Conservation (phyloP, 2,113 vertebrate genomes). For the Natator depressus region DNA sequence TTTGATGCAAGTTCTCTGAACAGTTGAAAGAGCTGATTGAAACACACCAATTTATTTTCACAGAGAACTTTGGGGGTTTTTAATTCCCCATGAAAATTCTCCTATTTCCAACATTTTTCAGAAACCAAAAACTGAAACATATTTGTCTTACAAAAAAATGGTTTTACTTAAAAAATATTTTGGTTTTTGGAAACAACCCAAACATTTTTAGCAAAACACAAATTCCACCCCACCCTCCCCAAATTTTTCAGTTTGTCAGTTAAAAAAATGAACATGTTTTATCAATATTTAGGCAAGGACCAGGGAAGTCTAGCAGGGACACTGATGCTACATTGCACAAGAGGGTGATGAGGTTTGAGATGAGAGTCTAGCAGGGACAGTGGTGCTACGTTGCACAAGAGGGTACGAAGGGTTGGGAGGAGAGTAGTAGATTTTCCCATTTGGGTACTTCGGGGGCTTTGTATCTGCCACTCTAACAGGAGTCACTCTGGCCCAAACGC, state of each 20-base stretch:
- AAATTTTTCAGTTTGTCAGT: no score
- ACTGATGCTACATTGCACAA: not conserved
- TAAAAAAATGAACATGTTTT: not conserved
- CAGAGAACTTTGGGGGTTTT: not conserved
- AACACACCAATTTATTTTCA: not conserved
- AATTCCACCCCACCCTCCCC: not conserved
- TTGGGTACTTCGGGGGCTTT: constrained; percentile 9
- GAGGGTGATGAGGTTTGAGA: not conserved
- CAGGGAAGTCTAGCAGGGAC: not conserved
- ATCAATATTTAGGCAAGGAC: not conserved
- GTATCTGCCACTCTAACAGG: not conserved
- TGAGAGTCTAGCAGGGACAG: not conserved
- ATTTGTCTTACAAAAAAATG: not conserved
- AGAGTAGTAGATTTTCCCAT: constrained; percentile 1
- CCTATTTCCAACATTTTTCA: not conserved
- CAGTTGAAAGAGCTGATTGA: not conserved
- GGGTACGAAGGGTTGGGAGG: not conserved
- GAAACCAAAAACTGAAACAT: not conserved
- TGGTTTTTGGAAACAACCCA: not conserved
- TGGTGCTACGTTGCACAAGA: not conserved
- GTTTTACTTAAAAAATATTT: not conserved
- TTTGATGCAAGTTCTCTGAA: not conserved
- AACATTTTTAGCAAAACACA: not conserved
- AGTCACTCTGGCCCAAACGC: not conserved
- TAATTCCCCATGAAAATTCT: not conserved